Evolutionary conservation across 2,888 invertebrate genomes (phyloP).

Genomic region (Sesamia inferens): DNA sequence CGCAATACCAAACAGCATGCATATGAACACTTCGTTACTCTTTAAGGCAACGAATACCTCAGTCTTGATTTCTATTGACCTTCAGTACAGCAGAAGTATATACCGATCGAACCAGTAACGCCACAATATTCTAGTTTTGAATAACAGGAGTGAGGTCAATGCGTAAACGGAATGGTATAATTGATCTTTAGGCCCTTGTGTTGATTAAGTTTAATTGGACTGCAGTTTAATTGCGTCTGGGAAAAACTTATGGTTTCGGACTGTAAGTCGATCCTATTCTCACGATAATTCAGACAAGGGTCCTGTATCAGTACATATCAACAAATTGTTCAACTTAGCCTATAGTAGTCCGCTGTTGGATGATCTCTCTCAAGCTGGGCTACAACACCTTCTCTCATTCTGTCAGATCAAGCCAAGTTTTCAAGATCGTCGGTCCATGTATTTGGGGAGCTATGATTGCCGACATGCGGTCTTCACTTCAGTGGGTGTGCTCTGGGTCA

Average conservation of each 20-base stretch:
- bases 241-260: not conserved
- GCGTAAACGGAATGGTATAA: not conserved
- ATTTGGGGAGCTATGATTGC: not conserved
- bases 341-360: not conserved
- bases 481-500: no score
- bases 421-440: not conserved
- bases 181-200: conserved; percentile 24
- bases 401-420: not conserved
- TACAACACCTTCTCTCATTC: not conserved
- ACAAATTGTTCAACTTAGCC: not conserved
- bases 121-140: not conserved
- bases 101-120: conserved; percentile 4
- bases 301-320: not conserved
- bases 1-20: no score
- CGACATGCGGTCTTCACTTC: not conserved
- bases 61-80: no score
- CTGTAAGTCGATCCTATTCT: conserved; percentile 12
- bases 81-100: no score
- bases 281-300: conserved; percentile 12
- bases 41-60: not conserved
- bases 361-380: not conserved
- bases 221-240: not conserved
- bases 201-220: conserved; percentile 40
- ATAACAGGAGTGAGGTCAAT: conserved; percentile 7
- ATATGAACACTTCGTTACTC: not conserved